Evolutionary conservation across 2,797 vertebrate species (phyloP).

Genomic region (Typhlichthys subterraneus): DNA sequence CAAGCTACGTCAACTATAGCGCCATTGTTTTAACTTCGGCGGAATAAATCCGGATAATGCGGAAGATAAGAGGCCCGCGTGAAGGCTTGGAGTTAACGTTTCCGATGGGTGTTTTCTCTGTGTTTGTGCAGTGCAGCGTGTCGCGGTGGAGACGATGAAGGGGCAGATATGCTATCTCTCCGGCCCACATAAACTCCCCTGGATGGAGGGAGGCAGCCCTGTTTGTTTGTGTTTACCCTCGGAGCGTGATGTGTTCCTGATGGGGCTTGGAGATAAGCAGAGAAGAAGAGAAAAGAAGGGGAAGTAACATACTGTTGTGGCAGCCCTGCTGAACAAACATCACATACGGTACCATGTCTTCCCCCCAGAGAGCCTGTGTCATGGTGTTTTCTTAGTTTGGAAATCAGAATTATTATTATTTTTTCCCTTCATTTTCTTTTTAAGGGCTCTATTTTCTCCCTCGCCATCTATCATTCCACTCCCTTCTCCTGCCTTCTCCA

Average conservation of each 20-base stretch:
- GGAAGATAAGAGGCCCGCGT: constrained; percentile 41
- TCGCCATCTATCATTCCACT: constrained; percentile 21
- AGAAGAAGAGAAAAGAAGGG: neutral
- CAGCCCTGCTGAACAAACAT: constrained; percentile 20
- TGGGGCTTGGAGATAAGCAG: constrained; percentile 53
- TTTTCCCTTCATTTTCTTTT: constrained; percentile 7
- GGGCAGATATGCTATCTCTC: constrained; percentile 67
- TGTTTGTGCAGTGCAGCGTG: constrained; percentile 69
- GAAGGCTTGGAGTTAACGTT: constrained; percentile 62
- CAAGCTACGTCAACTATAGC: neutral
- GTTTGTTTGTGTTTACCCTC: constrained; percentile 76
- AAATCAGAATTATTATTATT: constrained; percentile 9
- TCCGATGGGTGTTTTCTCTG: constrained; percentile 66
- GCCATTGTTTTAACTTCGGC: constrained; percentile 14
- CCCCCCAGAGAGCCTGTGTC: no score
- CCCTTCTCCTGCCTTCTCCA: constrained; percentile 10
- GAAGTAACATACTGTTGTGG: neutral
- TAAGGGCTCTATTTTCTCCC: constrained; percentile 13
- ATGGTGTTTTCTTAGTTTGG: constrained; percentile 3
- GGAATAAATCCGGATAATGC: constrained; percentile 26
- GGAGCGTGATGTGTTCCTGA: constrained; percentile 67
- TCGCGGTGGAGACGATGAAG: constrained; percentile 67
- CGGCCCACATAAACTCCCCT: constrained; percentile 73
- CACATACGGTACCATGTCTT: neutral
- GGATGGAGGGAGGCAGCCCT: constrained; percentile 38